Conservation (phyloP, 1,140 invertebrate genomes). For the Acyrthosiphon pisum region DNA sequence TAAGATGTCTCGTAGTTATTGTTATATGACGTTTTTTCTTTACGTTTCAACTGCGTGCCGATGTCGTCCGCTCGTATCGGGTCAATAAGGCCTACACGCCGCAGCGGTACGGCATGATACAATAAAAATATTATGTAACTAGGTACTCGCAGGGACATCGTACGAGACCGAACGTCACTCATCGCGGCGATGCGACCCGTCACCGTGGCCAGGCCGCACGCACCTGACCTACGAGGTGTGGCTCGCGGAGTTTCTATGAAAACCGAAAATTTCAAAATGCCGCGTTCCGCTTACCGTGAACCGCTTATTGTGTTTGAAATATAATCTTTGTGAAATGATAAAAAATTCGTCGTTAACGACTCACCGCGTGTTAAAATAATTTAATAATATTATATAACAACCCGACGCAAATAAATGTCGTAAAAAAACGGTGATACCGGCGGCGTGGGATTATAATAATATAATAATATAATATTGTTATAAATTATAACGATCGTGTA, state of each 20-base stretch:
- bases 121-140: background rate
- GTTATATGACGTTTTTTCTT: too few species aligned
- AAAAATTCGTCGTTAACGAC: background rate
- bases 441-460: background rate
- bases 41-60: too few species aligned
- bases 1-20: too few species aligned
- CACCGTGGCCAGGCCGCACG: background rate
- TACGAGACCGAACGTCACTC: background rate
- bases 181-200: too few species aligned
- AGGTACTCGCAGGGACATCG: background rate
- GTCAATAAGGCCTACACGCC: background rate
- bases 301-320: background rate
- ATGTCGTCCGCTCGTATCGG: background rate
- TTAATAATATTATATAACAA: background rate
- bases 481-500: background rate
- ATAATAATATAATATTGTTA: too few species aligned
- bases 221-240: background rate
- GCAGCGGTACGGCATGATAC: background rate
- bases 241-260: background rate
- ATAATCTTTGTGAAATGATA: background rate
- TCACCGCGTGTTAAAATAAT: background rate
- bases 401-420: background rate
- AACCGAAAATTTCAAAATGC: background rate
- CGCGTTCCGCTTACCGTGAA: too few species aligned
- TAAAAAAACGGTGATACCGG: background rate